These are phyloP conservation scores for Lagopus leucura DNA, from an alignment of 2,113 vertebrate genomes.

Conservation along the genomic window DNA sequence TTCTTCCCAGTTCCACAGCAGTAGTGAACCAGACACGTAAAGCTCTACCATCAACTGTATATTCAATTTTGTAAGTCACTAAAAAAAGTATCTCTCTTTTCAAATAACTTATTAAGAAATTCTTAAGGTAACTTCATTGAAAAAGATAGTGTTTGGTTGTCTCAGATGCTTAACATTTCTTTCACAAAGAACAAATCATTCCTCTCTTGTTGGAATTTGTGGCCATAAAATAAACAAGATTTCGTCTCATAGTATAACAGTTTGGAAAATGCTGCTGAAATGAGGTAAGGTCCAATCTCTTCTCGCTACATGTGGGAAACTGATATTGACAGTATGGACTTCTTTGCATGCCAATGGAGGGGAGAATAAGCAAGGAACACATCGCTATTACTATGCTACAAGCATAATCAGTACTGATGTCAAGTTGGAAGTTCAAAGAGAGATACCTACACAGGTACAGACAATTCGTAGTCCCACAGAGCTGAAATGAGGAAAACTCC, in stretches of 20 bases:
- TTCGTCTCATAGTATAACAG: not conserved
- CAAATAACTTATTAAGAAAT: not conserved
- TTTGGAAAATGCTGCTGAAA: conserved; percentile 25
- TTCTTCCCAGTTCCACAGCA: conserved; percentile 1
- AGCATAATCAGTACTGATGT: not conserved
- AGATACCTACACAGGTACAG: not conserved
- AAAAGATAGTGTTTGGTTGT: not conserved
- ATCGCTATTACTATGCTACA: not conserved
- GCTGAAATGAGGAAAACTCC: not conserved
- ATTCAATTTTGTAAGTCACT: not conserved
- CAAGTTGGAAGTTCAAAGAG: not conserved
- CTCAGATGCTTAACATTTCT: not conserved
- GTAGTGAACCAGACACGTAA: not conserved
- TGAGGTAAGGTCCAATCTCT: not conserved
- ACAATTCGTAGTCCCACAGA: not conserved
- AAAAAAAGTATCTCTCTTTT: not conserved
- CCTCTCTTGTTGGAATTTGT: not conserved
- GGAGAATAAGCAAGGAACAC: not conserved
- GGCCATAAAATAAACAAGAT: conserved; percentile 30
- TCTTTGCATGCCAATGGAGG: not conserved
- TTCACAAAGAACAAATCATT: not conserved
- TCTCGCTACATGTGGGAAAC: not conserved
- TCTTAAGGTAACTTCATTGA: not conserved
- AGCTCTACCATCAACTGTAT: not conserved
- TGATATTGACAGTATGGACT: not conserved